Percentiles rank a stretch among this genome's conserved stretches.
Conservation (phyloP, 2,113 vertebrate species). For the Chaetodon auriga region DNA sequence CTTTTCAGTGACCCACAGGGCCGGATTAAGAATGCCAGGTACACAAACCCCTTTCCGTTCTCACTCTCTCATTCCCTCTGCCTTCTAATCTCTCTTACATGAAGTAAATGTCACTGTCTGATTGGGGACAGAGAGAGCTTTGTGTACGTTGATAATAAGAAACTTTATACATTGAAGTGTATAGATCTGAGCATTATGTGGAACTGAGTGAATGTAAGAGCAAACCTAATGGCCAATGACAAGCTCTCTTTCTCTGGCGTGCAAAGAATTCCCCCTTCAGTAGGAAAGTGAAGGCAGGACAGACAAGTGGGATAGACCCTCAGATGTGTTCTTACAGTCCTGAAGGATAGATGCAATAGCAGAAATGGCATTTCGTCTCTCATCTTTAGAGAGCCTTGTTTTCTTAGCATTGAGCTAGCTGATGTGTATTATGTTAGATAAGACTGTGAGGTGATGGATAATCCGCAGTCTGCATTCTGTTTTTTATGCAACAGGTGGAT, state of each 20-base stretch:
- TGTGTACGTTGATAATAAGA: constrained; percentile 35
- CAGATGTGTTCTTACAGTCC: background rate
- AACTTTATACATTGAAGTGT: constrained; percentile 44
- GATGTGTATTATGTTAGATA: background rate
- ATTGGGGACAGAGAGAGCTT: constrained; percentile 37
- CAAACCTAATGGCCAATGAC: constrained; percentile 24
- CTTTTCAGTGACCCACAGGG: constrained; percentile 92
- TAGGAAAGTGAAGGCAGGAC: background rate
- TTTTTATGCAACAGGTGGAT: background rate
- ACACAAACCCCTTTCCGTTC: constrained; percentile 36
- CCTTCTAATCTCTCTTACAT: constrained; percentile 18
- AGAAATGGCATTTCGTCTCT: constrained; percentile 7
- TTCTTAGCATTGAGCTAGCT: background rate
- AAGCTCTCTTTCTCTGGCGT: background rate
- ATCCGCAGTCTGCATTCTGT: background rate
- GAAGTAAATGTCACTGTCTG: constrained; percentile 46
- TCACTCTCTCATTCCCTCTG: background rate
- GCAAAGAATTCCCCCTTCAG: background rate
- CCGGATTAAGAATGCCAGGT: constrained; percentile 98
- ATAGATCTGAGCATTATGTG: constrained; percentile 21
- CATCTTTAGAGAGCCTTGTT: background rate
- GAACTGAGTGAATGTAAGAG: constrained; percentile 21
- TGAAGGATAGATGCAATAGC: background rate
- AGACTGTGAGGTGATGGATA: background rate
- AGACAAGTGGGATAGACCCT: background rate